A percentile compares a stretch with the other conserved stretches of the same genome.
phyloP scores from a whole-genome alignment of 2,797 vertebrate species.

The Alosa sapidissima region DNA sequence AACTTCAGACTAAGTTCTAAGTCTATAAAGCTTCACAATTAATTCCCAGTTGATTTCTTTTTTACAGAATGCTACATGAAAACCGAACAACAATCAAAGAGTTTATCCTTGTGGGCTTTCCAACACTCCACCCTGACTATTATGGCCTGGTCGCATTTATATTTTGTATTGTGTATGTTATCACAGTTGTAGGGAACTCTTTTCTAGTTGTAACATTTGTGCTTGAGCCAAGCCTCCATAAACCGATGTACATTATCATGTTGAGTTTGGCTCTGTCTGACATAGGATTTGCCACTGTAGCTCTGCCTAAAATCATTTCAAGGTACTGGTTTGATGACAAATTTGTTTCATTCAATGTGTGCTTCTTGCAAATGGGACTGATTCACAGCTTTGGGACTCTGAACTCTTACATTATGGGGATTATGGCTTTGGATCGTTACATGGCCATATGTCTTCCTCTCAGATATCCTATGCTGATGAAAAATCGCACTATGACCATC shows the following conservation, averaged over 20 bases:
- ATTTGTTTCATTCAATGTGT: constrained; percentile 57
- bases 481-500: constrained; percentile 27
- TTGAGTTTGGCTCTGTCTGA: constrained; percentile 67
- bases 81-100: constrained; percentile 51
- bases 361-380: constrained; percentile 69
- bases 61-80: constrained; percentile 32
- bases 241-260: constrained; percentile 73
- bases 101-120: constrained; percentile 69
- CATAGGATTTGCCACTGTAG: constrained; percentile 61
- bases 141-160: constrained; percentile 49
- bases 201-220: constrained; percentile 60
- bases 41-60: no score
- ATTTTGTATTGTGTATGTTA: constrained; percentile 59
- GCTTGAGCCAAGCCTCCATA: constrained; percentile 62
- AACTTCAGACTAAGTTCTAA: no score
- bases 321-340: constrained; percentile 61
- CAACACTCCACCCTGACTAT: constrained; percentile 54
- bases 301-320: constrained; percentile 64
- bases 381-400: constrained; percentile 69
- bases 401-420: constrained; percentile 68
- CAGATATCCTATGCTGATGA: constrained; percentile 41
- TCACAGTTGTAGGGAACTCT: constrained; percentile 59
- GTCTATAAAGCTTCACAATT: no score
- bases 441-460: constrained; percentile 46
- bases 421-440: constrained; percentile 46